Evolutionary conservation across 92 coral and sea anemone species (phyloP), one percentile per base, ranked within the genome.

Genomic region (Epizoanthus fatuus): DNA sequence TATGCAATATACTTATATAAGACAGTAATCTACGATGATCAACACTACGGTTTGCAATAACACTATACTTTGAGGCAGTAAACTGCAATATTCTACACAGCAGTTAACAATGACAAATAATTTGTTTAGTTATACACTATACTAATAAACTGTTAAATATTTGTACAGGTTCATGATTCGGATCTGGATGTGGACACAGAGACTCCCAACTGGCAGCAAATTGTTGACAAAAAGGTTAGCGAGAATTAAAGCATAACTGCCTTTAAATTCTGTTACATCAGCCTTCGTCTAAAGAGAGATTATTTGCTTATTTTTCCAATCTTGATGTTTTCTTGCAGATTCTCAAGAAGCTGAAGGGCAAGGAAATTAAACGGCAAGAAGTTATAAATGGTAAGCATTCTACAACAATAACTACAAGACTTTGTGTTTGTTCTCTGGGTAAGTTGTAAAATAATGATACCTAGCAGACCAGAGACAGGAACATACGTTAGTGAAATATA

Each of bases 321-420:
- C 39, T 22, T 67, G 10, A 2, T 60, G 37, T 63, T 85, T 6
- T 88, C 14, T 39, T 67, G 19, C 86, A 97, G 99, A 79, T 86
- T 70, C 79, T 95, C 45, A 93, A 76, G 83, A 90, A 86, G 66
- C 92, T 97, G 11, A 95, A 90, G 85, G 87, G 91, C 4, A 97
- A 97, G 66, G 99, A 97, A 93, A 86, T 95, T 47, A 97, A 95
- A 72, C 81, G 99, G 52, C 95, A 95, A 83, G 99, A 97, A 90
- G 87, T 93, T 70, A 97, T 97, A 60, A 97, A 97, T 86, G 99
- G 99, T 97, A 84, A 67, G 84, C 25, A 2, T 13, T 25, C 47
- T 38, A 12, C 22, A 25, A 10, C 9, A 42, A 14, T 49, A 12
- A 47, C 52, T 47, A 7, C 52, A 47, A 49, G 53, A 49, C 13